phyloP scores from a whole-genome alignment of 2,888 invertebrate genomes.

The Punctoribates punctum region DNA sequence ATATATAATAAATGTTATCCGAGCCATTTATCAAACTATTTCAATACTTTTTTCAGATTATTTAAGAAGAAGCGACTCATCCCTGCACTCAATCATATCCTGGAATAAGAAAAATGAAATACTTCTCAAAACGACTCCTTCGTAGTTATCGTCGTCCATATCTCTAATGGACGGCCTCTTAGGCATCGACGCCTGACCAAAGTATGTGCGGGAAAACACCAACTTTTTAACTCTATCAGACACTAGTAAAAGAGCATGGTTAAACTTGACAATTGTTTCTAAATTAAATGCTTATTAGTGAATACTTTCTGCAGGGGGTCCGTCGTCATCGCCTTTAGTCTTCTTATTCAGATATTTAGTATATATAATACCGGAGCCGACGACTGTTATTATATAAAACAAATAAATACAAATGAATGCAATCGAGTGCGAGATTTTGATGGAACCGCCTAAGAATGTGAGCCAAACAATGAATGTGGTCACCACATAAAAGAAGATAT shows the following conservation, averaged over 20 bases:
- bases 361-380: constrained; percentile 40
- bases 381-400: constrained; percentile 44
- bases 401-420: constrained; percentile 43
- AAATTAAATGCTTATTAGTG: neutral
- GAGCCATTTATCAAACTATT: no score
- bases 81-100: no score
- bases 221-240: constrained; percentile 11
- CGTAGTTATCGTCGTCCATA: constrained; percentile 34
- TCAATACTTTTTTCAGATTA: no score
- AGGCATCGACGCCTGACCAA: constrained; percentile 5
- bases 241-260: neutral
- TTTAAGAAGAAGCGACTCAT: no score
- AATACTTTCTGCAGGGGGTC: neutral
- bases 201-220: constrained; percentile 13
- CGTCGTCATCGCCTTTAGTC: neutral
- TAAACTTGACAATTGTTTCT: neutral
- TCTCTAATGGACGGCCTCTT: constrained; percentile 11
- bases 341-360: constrained; percentile 16
- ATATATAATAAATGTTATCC: no score
- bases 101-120: no score
- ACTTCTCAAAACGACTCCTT: constrained; percentile 42
- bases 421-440: constrained; percentile 58
- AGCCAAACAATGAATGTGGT: constrained; percentile 58
- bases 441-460: constrained; percentile 55
- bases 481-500: constrained; percentile 57